phyloP scores from a whole-genome alignment of 2,113 vertebrate species.

The Stigmatopora argus region DNA sequence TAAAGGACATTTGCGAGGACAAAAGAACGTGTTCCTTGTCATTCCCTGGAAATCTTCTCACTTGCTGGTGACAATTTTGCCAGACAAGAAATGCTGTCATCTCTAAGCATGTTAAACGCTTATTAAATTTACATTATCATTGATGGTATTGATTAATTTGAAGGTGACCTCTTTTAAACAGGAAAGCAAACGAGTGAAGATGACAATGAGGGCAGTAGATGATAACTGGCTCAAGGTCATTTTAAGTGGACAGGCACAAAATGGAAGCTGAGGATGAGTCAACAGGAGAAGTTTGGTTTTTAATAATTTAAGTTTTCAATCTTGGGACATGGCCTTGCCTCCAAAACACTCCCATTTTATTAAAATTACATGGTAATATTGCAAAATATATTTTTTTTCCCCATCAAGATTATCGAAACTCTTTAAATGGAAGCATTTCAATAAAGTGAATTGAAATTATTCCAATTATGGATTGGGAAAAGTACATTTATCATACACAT shows the following conservation, averaged over 20 bases:
- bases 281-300: no score
- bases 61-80: background rate
- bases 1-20: background rate
- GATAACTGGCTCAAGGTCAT: constrained; percentile 56
- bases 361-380: background rate
- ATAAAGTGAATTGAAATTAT: no score
- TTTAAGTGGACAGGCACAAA: constrained; percentile 29
- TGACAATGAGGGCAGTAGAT: constrained; percentile 27
- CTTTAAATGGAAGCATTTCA: no score
- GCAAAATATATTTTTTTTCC: no score
- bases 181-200: constrained; percentile 29
- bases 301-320: no score
- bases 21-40: background rate
- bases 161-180: background rate
- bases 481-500: no score
- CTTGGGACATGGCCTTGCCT: background rate
- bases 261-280: constrained; percentile 20
- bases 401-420: no score
- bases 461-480: no score
- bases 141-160: background rate
- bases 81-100: background rate
- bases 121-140: background rate
- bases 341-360: background rate
- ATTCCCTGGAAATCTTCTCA: background rate
- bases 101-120: background rate